Base-by-base conservation (phyloP, 2,113 vertebrate genomes). In the Brachionichthys hirsutus region DNA sequence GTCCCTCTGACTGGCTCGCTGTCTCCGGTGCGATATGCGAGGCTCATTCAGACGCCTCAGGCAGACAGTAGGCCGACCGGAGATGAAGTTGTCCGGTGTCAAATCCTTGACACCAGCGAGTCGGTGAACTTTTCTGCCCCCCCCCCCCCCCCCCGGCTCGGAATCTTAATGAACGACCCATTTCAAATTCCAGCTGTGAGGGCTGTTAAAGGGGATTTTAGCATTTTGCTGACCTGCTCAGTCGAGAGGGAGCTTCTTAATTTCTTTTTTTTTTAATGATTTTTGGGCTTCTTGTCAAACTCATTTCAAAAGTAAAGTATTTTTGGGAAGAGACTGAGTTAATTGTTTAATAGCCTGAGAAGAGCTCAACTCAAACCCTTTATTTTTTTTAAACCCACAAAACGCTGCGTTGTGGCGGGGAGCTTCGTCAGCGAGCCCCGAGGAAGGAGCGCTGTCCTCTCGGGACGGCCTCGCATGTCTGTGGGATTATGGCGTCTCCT, bases 401-500 rank as follows among this genome's bases (percentile, higher is more conserved):
- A 45, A 64, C 53, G 19, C 59, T 75, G 48, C 82, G 54, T 79
- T 80, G 65, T 78, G 78, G 75, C 56, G 40, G 30, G 73, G 40
- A 20, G 51, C 51, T 66, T 67, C 50, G 70, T 77, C 54, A 73
- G 67, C 9, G 42, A 61, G 60, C 45, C 49, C 18, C 48, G 3
- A 43, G 74, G 69, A 82, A 84, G 75, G 70, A 19, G 36, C 41
- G 62, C 22, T 42, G 62, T 51, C 30, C 9, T 10, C 62, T 22
- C 3, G 12, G 52, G 22, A 42, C 42, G 3, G 20, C 47, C 54
- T 72, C 3, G n/a, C 68, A 69, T 84, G 67, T 77, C 72, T 85
- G 75, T 63, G 74, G 58, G 80, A 56, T 85, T 66, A 62, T 78
- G 67, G 51, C 77, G 74, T 68, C 30, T 41, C 40, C 42, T 47